Base-by-base conservation (phyloP, 2,888 invertebrate genomes). In the Sinotaia quadrata region DNA sequence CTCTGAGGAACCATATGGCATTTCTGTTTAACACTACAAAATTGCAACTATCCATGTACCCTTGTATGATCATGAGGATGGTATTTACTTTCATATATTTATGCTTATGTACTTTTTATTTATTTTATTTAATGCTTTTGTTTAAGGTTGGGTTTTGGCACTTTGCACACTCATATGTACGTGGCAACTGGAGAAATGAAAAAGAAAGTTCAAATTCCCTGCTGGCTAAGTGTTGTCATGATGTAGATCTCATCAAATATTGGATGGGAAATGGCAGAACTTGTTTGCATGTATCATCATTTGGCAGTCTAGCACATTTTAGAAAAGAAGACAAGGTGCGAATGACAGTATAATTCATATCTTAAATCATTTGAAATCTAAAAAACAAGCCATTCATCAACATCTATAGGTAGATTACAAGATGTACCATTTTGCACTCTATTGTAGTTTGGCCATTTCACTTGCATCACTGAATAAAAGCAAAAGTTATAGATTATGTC, bases 171-270 rank as follows among this genome's bases (percentile, higher is more conserved):
- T 89, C 88, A 0, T 87, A 77, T 75, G 87, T 87, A 10, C 80
- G 88, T 65, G 89, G 89, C 4, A 89, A 89, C 72, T 89, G 89
- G 89, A 76, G 82, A 12, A 86, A 85, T 44, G 84, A 84, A 73
- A 75, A 71, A 4, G 74, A 77, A 5, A 88, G 88, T 54, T 82
- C 87, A 12, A 87, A 84, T 75, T 86, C 87, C 1, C 78, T 89
- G 54, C 73, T 89, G 69, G 84, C 88, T 18, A 89, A 89, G 74
- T 87, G 87, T 76, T 89, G 89, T 69, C 89, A 89, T 77, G 89
- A 89, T 75, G 70, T 89, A 52, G 89, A 89, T 71, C 83, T 89
- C 12, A 83, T 89, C 62, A 75, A 78, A 21, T 86, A 84, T 73
- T 87, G 88, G 87, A 87, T 89, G 86, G 78, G 76, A 2, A 68